phyloP scores from a whole-genome alignment of 2,113 vertebrate species.

The Gasterosteus nipponicus region DNA sequence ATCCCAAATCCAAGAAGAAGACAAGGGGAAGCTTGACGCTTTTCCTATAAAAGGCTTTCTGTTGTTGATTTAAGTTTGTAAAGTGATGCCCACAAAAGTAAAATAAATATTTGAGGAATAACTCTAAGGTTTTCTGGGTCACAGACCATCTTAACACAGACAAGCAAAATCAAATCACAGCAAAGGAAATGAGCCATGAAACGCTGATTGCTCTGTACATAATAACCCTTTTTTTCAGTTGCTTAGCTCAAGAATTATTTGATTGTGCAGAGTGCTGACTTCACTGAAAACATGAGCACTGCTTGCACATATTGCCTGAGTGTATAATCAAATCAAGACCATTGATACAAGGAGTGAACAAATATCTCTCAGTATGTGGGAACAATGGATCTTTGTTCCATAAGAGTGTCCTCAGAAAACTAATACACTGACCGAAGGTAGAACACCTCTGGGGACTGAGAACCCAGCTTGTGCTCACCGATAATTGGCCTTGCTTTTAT shows the following conservation, averaged over 20 bases:
- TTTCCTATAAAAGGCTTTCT: constrained; percentile 3
- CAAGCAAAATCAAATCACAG: constrained; percentile 84
- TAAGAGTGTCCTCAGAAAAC: constrained; percentile 69
- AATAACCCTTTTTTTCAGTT: constrained; percentile 78
- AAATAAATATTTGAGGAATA: constrained; percentile 42
- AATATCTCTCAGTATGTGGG: constrained; percentile 77
- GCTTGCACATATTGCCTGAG: constrained; percentile 79
- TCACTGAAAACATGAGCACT: constrained; percentile 82
- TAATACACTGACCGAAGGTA: constrained; percentile 73
- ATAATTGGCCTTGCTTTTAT: constrained; percentile 78
- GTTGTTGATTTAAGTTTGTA: constrained; percentile 16
- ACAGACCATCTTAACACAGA: constrained; percentile 75
- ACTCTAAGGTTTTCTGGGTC: constrained; percentile 63
- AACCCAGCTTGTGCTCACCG: constrained; percentile 70
- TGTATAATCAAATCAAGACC: constrained; percentile 85
- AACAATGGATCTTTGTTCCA: constrained; percentile 79
- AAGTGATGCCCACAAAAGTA: constrained; percentile 29
- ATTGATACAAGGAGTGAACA: constrained; percentile 81
- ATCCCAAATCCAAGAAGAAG: neutral
- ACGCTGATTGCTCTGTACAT: constrained; percentile 76
- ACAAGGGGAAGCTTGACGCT: constrained; percentile 4
- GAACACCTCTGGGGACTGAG: constrained; percentile 71
- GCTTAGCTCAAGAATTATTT: constrained; percentile 75
- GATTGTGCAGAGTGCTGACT: constrained; percentile 83
- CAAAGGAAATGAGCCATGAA: constrained; percentile 82